Conservation (phyloP, 1,140 invertebrate genomes). For the Chlorops oryzae region DNA sequence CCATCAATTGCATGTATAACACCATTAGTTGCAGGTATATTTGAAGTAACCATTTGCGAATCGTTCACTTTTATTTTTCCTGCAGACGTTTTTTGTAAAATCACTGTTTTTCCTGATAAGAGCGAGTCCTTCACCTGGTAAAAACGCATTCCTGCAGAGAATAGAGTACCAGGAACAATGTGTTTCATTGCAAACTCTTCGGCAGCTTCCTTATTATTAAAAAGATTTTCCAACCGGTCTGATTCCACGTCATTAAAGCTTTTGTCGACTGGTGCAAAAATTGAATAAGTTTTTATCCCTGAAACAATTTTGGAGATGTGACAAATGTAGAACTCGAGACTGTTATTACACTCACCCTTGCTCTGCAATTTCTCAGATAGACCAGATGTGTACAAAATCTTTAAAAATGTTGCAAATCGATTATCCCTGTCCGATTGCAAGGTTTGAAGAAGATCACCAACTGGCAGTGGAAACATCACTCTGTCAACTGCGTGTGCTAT, state of each 20-base stretch:
- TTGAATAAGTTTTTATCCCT: conserved; percentile 75
- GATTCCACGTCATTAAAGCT: conserved; percentile 65
- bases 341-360: conserved; percentile 27
- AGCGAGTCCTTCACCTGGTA: conserved; percentile 75
- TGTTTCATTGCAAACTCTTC: conserved; percentile 72
- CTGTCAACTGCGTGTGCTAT: conserved; percentile 79
- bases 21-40: conserved; percentile 81
- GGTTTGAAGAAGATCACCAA: conserved; percentile 74
- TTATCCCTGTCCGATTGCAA: conserved; percentile 72
- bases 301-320: conserved; percentile 8
- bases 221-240: conserved; percentile 56
- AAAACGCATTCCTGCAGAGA: conserved; percentile 77
- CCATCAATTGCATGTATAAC: conserved; percentile 80
- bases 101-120: conserved; percentile 58
- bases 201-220: conserved; percentile 58
- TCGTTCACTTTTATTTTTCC: conserved; percentile 77
- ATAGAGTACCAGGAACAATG: conserved; percentile 68
- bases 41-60: conserved; percentile 67
- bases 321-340: not conserved
- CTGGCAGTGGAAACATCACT: conserved; percentile 80
- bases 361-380: conserved; percentile 61
- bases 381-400: conserved; percentile 66
- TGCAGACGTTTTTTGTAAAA: conserved; percentile 65
- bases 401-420: conserved; percentile 71
- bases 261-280: conserved; percentile 77